Percentiles rank a stretch among this genome's conserved stretches.
phyloP scores from a whole-genome alignment of 2,888 invertebrate genomes.

The Plagodis pulveraria region DNA sequence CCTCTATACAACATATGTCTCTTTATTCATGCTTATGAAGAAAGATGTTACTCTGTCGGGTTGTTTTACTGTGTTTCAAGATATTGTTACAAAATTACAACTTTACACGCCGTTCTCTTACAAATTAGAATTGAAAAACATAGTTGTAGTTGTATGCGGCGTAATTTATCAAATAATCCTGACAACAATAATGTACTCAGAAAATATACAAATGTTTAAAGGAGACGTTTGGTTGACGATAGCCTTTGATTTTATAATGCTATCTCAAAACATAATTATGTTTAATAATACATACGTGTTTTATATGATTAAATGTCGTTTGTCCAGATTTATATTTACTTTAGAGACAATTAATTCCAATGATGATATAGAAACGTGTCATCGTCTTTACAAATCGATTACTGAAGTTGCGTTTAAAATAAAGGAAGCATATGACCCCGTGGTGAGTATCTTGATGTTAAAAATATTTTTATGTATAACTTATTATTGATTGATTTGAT shows the following conservation, averaged over 20 bases:
- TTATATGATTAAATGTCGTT: constrained; percentile 1
- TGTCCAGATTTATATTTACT: not conserved
- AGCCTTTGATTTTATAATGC: not conserved
- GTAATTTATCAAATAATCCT: not conserved
- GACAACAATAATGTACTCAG: not conserved
- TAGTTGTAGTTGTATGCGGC: not conserved
- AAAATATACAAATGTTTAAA: not conserved
- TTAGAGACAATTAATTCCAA: not conserved
- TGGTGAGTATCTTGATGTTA: not conserved
- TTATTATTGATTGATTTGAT: too few species aligned
- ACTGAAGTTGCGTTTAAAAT: not conserved
- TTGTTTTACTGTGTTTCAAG: not conserved
- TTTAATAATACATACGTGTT: constrained; percentile 1
- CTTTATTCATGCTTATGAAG: constrained; percentile 2
- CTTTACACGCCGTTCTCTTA: not conserved
- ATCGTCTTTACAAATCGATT: constrained; percentile 1
- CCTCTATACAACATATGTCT: not conserved
- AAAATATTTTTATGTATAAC: too few species aligned
- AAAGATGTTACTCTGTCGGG: not conserved
- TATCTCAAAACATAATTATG: not conserved
- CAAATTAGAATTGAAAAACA: not conserved
- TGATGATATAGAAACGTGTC: not conserved
- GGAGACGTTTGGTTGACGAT: not conserved
- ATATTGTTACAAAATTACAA: not conserved
- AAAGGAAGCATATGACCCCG: constrained; percentile 1